Base-by-base conservation (phyloP, 2,113 vertebrate species). In the Mastomys coucha region DNA sequence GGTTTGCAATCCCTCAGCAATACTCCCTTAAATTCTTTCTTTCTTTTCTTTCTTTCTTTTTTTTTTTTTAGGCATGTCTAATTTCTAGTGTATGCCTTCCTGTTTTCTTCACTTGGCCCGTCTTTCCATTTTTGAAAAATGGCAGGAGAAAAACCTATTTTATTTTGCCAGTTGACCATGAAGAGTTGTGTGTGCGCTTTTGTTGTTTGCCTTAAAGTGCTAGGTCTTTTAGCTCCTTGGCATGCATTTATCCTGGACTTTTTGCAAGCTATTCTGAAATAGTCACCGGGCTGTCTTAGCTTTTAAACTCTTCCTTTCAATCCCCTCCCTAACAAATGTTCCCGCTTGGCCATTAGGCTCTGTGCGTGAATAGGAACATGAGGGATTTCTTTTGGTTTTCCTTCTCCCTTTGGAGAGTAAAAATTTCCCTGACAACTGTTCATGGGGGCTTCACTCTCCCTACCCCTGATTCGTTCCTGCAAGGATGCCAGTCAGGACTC, bases 141-240 rank as follows among this genome's bases (percentile, higher is more conserved):
- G 96, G 96, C 95, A 97, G 73, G 94, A 97, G 96, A 97, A 97
- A 97, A 96, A n/a, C 88, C 97, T 33, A 97, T 97, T 97, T 97
- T 98, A 82, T 94, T 98, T 97, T 98, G 96, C 97, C 94, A 97
- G 93, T 95, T 98, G 94, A 98, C 95, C 97, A 97, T 97, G 97
- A 98, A 98, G 96, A 94, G 94, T 91, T 97, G 96, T 97, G 90
- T 97, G 96, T 95, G 96, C 3, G 97, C 97, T 96, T 98, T 97
- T 97, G 96, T 97, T 97, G 95, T 73, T 91, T 91, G 81, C 92
- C 89, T 97, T 92, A 80, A 95, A 96, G 91, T 95, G 95, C 97
- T 97, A 97, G 92, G 92, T 95, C 96, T 95, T 97, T 97, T 75
- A 89, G 95, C 95, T 92, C 81, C 92, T 92, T 97, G 96, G 96